Evolutionary conservation across 2,888 invertebrate species (phyloP).

Genomic region (Cataglyphis livida): DNA sequence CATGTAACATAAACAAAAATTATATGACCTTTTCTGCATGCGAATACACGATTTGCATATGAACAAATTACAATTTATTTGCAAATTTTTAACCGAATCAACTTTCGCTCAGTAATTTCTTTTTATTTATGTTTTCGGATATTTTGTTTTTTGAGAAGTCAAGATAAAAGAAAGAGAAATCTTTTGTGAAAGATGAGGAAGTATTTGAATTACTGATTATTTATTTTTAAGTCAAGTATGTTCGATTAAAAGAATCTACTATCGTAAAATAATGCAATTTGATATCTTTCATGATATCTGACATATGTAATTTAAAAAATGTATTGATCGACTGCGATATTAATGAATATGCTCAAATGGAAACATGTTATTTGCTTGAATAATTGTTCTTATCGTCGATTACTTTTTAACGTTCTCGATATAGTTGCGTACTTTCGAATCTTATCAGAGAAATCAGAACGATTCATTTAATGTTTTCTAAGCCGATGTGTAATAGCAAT

Average conservation of each 20-base stretch:
- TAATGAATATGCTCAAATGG: conserved; percentile 25
- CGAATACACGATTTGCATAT: background rate
- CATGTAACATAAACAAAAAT: background rate
- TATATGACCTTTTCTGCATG: background rate
- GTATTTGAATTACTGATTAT: background rate
- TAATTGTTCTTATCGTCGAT: conserved; percentile 45
- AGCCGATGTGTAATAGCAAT: background rate
- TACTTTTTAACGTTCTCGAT: background rate
- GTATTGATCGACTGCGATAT: background rate
- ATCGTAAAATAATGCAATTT: background rate
- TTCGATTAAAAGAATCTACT: background rate
- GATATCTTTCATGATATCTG: too few species aligned
- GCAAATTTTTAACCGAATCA: conserved; percentile 6
- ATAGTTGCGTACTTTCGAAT: conserved; percentile 36
- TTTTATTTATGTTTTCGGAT: background rate
- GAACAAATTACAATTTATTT: conserved; percentile 26
- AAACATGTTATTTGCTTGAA: conserved; percentile 23
- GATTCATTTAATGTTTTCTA: conserved; percentile 34
- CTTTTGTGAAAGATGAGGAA: background rate
- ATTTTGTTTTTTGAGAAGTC: background rate
- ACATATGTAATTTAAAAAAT: conserved; percentile 28
- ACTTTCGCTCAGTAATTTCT: background rate
- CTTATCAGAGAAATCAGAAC: background rate
- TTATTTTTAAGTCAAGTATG: background rate
- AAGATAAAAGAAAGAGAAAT: background rate